Base-by-base conservation (phyloP, 2,113 vertebrate species). In the Actenoides lindsayi region DNA sequence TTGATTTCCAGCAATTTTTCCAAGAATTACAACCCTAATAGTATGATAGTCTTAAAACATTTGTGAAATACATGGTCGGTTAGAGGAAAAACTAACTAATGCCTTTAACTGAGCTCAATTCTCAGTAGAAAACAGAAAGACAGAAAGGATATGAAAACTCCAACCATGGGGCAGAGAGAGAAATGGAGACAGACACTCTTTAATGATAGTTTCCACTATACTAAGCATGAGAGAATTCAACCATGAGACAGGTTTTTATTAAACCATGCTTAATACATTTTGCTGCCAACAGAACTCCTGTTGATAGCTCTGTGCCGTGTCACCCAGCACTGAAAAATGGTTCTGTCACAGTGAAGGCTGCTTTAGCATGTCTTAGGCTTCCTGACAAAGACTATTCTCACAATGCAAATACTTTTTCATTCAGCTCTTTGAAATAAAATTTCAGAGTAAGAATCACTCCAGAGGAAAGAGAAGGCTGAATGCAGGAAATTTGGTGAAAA, bases 311-410 rank as follows among this genome's bases (percentile, higher is more conserved):
- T 83, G 44, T 70, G 56, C 85, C 88, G 79, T 4, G 1, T 88
- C 83, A 96, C 68, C n/a, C 80, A 75, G 79, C 14, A n/a, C 69
- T 69, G 71, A 93, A 78, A 90, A 96, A 90, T 44, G 53, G 51
- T 90, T 95, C 78, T 67, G 75, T 88, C 85, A 86, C 24, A 78
- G 71, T 33, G 51, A 89, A 63, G 71, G 60, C 30, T 3, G 4
- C 25, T 94, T 54, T 3, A 90, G 53, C 0, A 0, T 37, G 25
- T 70, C 70, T 70, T 25, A 10, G 63, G 23, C 56, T 86, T 83
- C 69, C 56, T 90, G 85, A 78, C 63, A 96, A 67, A 90, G 54
- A 70, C 16, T 67, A 30, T 42, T 80, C 51, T 81, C 44, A 80
- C 31, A 88, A 39, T 54, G 27, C 20, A 93, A 90, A 86, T 70